A percentile compares a stretch with the other conserved stretches of the same genome.
Conservation (phyloP, 1,140 invertebrate species). For the Bemisia tabaci region DNA sequence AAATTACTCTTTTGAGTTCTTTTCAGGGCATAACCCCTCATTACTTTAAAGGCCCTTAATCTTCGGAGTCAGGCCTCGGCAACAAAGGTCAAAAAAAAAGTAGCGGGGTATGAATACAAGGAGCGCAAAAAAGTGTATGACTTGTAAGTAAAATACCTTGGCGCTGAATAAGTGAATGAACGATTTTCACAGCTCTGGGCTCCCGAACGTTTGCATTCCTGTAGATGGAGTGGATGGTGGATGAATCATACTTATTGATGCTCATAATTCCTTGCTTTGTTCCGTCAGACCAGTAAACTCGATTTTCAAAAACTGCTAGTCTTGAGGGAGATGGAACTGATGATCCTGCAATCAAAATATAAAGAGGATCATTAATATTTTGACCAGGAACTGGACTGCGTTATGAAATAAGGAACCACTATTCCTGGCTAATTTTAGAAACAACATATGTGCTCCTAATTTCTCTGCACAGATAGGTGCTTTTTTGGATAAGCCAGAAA, state of each 20-base stretch:
- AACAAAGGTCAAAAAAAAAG: too few species aligned
- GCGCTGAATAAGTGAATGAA: conserved; percentile 64
- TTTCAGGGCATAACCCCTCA: too few species aligned
- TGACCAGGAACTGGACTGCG: too few species aligned
- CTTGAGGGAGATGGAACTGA: conserved; percentile 75
- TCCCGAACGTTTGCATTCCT: conserved; percentile 64
- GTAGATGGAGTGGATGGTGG: conserved; percentile 63
- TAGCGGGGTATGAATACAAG: too few species aligned
- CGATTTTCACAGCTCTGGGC: conserved; percentile 67
- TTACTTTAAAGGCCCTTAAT: too few species aligned
- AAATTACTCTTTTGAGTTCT: too few species aligned
- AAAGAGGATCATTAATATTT: not conserved
- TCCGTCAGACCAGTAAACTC: conserved; percentile 88
- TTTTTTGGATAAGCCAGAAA: too few species aligned
- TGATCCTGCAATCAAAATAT: conserved; percentile 40
- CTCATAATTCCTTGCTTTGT: conserved; percentile 89
- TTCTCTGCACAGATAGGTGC: too few species aligned
- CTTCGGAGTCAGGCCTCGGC: too few species aligned
- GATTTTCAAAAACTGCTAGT: conserved; percentile 76
- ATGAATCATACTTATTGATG: conserved; percentile 75
- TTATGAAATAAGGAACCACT: too few species aligned
- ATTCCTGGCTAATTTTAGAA: too few species aligned
- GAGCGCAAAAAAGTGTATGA: not conserved
- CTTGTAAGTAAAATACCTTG: conserved; percentile 23
- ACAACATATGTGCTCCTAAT: too few species aligned